These are phyloP conservation scores for Microcebus griseorufus DNA, from an alignment of 2,113 vertebrate species.

Conservation along the genomic window DNA sequence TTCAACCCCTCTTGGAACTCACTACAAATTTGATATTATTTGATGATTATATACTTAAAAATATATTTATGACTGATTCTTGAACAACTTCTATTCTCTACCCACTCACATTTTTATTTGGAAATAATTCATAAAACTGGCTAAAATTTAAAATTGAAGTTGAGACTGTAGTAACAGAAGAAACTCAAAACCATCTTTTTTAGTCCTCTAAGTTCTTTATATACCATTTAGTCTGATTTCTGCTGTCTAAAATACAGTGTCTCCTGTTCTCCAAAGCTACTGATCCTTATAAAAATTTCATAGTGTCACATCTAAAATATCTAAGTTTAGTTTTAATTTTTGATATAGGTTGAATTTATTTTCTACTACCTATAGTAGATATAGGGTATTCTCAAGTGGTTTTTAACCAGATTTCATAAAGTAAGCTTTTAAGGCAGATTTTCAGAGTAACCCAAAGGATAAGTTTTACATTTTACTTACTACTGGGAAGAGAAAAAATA, in stretches of 20 bases:
- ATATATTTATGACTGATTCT: slow-evolving; percentile 29
- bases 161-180: neutral
- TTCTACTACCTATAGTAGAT: neutral
- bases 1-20: neutral
- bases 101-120: neutral
- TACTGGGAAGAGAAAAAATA: slow-evolving; percentile 68
- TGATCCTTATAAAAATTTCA: neutral
- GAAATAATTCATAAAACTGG: slow-evolving; percentile 27
- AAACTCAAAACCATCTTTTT: neutral
- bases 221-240: neutral
- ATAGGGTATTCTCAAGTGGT: neutral
- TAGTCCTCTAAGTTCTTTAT: neutral
- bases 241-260: neutral
- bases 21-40: neutral
- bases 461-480: slow-evolving; percentile 67
- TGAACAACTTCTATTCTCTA: neutral
- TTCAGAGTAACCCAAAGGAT: neutral
- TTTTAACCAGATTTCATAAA: slow-evolving; percentile 13
- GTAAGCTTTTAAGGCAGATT: neutral
- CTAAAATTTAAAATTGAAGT: neutral
- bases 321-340: slow-evolving; percentile 22
- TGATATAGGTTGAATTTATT: neutral
- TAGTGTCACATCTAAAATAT: neutral
- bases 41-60: slow-evolving; percentile 14
- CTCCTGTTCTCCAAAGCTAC: neutral